Base-by-base conservation (phyloP, 2,113 vertebrate species). In the crab-eating macaque (Macaca fascicularis) region DNA sequence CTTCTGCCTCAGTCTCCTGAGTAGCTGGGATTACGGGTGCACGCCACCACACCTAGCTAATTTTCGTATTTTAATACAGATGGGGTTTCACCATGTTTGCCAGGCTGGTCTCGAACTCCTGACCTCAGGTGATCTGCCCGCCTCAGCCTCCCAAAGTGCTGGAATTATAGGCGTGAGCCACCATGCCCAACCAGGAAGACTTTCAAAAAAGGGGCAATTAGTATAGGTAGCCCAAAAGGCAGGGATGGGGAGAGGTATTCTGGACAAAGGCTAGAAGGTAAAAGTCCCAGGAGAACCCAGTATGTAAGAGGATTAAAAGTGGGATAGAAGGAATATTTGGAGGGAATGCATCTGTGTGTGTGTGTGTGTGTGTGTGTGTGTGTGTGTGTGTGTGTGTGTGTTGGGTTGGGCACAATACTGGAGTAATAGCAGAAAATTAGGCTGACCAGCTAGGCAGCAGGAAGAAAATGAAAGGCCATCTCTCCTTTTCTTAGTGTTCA, bases 341-440 rank as follows among this genome's bases (percentile, higher is more conserved):
- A 8, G 11, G 0, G 1, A 20, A 4, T 67, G 57, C 52, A 13
- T 38, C 6, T 45, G 27, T 75, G 35, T 64, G 17, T 35, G 45
- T 85, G 13, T 92, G 23, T 72, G 75, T 48, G 92, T 38, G 38
- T 38, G 27, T 59, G 64, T 81, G 52, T 87, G 17, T 69, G 61
- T 38, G 83, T 50, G 40, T 50, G 9, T 82, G 80, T 59, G 14
- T 93, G 38, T 43, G 30, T 82, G 25, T 16, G 3, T 4, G 0
- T n/a, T 4, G 10, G 6, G 27, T 13, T 3, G 14, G n/a, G n/a
- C 17, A 40, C 0, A 2, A 3, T 38, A 8, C 27, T 11, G 12
- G 22, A 74, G 30, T 45, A 61, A 14, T 12, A n/a, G 38, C 7
- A 52, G 30, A 86, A 52, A 40, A 25, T 38, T 2, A 25, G 25